Evolutionary conservation across 2,113 vertebrate species (phyloP), one percentile per base, ranked within the genome.

Genomic region (Turdus rufiventris): DNA sequence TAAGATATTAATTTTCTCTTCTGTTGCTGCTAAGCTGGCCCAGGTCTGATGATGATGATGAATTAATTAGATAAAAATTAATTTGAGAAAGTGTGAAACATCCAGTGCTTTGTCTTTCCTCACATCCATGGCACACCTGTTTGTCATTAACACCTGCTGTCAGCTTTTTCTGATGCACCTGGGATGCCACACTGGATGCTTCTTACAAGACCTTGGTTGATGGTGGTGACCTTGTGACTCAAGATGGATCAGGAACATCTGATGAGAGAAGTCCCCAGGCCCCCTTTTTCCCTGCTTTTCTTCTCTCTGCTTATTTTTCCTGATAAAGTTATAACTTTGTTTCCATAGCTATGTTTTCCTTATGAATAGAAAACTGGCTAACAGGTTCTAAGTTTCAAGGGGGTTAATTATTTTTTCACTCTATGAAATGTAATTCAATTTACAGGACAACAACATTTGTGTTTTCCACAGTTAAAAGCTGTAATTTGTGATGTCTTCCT

Each of bases 51-150:
- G 67, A 48, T 85, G 67, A 48, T 36, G 7, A 23, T 61, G 15
- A 82, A 83, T 95, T 93, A 86, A 88, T 88, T 72, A 67, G 77
- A 23, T 66, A 91, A 73, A 94, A 95, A 85, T 56, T 72, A 76
- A 74, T 92, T 80, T 93, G 71, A 73, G 79, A n/a, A 80, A 45
- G 60, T 50, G 51, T 48, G 57, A 88, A 66, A 34, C 1, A 3
- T 31, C 19, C 16, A 47, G 12, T 79, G 40, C n/a, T 89, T 79
- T 84, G n/a, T 33, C 31, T 87, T 66, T 34, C 73, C n/a, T 78
- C 65, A 18, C 33, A 40, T 79, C 36, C n/a, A 68, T 25, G 8
- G 88, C 43, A 38, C 63, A 31, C 12, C 13, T 70, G 62, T 34
- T 80, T 57, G 57, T 87, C 90, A 34, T 51, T 84, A 81, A 42